These are phyloP conservation scores for Hippocampus mohnikei DNA, from an alignment of 2,113 vertebrate genomes.

Conservation along the genomic window DNA sequence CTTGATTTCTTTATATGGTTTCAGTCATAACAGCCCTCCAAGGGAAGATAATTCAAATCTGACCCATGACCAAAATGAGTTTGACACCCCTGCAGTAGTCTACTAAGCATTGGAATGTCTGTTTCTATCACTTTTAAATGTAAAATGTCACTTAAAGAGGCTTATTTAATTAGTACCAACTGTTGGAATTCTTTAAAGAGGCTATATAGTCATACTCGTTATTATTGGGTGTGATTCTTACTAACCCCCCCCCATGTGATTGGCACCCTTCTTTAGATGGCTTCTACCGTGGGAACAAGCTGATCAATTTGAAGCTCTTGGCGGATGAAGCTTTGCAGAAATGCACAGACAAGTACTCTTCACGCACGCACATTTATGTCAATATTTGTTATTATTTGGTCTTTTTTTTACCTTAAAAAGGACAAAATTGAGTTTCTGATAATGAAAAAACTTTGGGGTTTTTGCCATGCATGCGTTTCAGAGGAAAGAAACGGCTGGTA, in stretches of 20 bases:
- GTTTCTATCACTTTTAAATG: neutral
- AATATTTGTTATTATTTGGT: neutral
- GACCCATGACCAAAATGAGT: too few species aligned
- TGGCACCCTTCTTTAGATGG: slow-evolving; percentile 74
- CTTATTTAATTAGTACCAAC: neutral
- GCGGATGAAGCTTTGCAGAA: slow-evolving; percentile 89
- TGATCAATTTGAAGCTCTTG: slow-evolving; percentile 90
- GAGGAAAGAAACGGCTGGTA: neutral
- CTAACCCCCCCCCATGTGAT: neutral
- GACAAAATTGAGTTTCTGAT: neutral
- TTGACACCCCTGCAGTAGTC: too few species aligned
- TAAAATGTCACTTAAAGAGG: neutral
- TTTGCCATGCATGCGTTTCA: too few species aligned
- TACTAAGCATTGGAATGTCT: neutral
- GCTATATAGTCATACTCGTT: neutral
- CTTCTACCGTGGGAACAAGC: slow-evolving; percentile 94
- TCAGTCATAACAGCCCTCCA: too few species aligned
- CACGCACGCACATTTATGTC: slow-evolving; percentile 1
- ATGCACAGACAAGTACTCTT: slow-evolving; percentile 85
- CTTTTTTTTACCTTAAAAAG: neutral
- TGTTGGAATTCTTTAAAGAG: neutral
- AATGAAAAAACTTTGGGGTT: neutral
- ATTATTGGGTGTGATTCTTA: neutral
- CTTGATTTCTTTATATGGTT: too few species aligned
- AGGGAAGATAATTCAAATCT: too few species aligned